phyloP scores from a whole-genome alignment of 2,888 invertebrate genomes.

The Lucinisca nassula region DNA sequence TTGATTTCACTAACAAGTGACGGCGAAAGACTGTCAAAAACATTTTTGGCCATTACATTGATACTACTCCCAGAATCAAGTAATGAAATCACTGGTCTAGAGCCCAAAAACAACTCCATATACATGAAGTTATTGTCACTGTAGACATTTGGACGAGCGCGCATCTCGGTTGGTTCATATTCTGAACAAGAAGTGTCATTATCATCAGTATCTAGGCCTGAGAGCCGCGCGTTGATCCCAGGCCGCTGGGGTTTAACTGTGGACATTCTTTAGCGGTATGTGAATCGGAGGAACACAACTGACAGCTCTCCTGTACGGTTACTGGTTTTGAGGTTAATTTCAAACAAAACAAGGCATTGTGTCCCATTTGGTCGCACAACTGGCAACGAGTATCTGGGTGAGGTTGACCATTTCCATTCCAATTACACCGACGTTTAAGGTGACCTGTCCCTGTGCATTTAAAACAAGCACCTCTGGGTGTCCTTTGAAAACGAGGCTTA shows the following conservation, averaged over 20 bases:
- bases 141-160: not conserved
- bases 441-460: too few relatives aligned
- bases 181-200: not conserved
- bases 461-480: too few relatives aligned
- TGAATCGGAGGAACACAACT: not conserved
- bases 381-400: too few relatives aligned
- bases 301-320: not conserved
- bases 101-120: not conserved
- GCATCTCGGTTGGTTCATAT: not conserved
- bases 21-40: not conserved
- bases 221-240: not conserved
- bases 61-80: constrained; percentile 3
- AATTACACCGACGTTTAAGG: too few relatives aligned
- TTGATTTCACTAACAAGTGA: not conserved
- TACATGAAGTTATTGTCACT: constrained; percentile 2
- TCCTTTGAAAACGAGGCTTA: too few relatives aligned
- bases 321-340: too few relatives aligned
- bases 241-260: not conserved
- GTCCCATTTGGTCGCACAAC: too few relatives aligned
- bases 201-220: constrained; percentile 1
- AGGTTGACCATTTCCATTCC: too few relatives aligned
- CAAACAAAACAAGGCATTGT: too few relatives aligned
- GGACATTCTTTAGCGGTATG: not conserved
- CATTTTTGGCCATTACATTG: not conserved
- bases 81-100: not conserved